Evolutionary conservation across 2,888 invertebrate species (phyloP), one percentile per base, ranked within the genome.

Genomic region (Drosophila flavopinicola): DNA sequence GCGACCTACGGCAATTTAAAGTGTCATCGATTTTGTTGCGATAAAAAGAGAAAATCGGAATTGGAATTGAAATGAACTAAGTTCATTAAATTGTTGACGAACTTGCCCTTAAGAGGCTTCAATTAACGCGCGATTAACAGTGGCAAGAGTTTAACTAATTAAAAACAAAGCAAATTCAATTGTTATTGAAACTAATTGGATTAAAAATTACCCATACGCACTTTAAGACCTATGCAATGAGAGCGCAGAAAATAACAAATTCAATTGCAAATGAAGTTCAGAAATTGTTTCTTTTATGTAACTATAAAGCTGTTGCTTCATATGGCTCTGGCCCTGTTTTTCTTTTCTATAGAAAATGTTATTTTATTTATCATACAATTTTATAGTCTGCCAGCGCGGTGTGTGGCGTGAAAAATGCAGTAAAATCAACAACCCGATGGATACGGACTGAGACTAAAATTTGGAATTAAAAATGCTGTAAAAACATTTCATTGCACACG

Each of bases 81-180:
- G 54, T 69, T 72, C 71, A 67, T 75, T 69, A 53, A 49, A 45
- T 58, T 47, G 59, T 37, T 63, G 54, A 41, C 44, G 59, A 85
- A 76, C 85, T 83, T 84, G 80, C 75, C 77, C 66, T 63, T 66
- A 65, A 80, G 53, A 66, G 86, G 85, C 85, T 84, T 84, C 80
- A 70, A 66, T 73, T 73, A 59, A 75, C 60, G 23, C 39, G 54
- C 35, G n/a, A 45, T 52, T 32, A 17, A 45, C 11, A 11, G 9
- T 17, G 10, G 29, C 51, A 37, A 47, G 6, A 45, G 30, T 44
- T 70, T 29, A 56, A 58, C 67, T 77, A 80, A 78, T 67, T 70
- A 64, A 74, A 61, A 45, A 29, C 49, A 45, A 57, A 47, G 29
- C 17, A 33, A 33, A 61, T 49, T 44, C 29, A 11, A 27, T 27